Evolutionary conservation across 2,888 invertebrate species (phyloP).

Genomic region (Amphimallon solstitiale): DNA sequence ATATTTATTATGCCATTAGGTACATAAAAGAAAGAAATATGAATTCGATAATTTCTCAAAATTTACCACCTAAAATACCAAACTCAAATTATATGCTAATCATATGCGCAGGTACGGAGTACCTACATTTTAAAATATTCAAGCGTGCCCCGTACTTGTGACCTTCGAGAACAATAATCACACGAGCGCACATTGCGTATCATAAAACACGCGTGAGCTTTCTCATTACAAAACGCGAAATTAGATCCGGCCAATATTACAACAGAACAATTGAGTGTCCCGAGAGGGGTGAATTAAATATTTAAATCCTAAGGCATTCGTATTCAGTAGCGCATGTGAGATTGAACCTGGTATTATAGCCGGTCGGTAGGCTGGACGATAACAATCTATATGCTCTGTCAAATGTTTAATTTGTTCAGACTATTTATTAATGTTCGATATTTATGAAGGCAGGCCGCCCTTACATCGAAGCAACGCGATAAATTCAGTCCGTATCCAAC

Average conservation of each 20-base stretch:
- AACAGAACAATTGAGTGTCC: too few relatives aligned
- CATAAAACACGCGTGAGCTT: background rate
- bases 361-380: conserved; percentile 55
- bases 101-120: too few relatives aligned
- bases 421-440: conserved; percentile 59
- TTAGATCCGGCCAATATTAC: too few relatives aligned
- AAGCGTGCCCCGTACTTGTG: too few relatives aligned
- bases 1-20: too few relatives aligned
- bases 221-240: background rate
- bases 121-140: too few relatives aligned
- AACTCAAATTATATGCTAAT: too few relatives aligned
- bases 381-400: conserved; percentile 59
- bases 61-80: too few relatives aligned
- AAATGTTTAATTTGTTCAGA: conserved; percentile 60
- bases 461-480: conserved; percentile 50
- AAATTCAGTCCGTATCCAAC: conserved; percentile 50
- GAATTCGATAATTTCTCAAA: too few relatives aligned
- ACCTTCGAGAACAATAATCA: background rate
- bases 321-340: conserved; percentile 45
- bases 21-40: too few relatives aligned
- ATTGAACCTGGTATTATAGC: conserved; percentile 53
- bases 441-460: conserved; percentile 55
- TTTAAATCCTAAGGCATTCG: conserved; percentile 16
- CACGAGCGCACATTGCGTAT: background rate
- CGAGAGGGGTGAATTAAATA: background rate